phyloP scores from a whole-genome alignment of 2,113 vertebrate species.

The Eurystomus gularis region DNA sequence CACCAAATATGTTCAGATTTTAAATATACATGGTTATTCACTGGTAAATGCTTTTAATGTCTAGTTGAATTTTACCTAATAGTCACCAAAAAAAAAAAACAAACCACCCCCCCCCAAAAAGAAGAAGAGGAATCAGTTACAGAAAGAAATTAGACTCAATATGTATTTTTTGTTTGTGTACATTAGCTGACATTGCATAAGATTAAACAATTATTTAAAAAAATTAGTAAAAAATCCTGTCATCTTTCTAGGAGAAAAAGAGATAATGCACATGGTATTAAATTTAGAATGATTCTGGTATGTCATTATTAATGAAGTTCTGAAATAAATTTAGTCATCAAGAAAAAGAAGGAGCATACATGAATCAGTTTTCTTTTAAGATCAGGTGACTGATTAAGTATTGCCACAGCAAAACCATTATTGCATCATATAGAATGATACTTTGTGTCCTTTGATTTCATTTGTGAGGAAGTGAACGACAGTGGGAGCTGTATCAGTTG shows the following conservation, averaged over 20 bases:
- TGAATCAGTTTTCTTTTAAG: conserved; percentile 20
- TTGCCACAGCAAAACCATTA: not conserved
- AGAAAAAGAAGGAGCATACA: not conserved
- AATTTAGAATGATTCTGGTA: not conserved
- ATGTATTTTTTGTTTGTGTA: not conserved
- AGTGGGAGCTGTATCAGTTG: not conserved
- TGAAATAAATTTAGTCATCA: conserved; percentile 1
- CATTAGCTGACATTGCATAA: not conserved
- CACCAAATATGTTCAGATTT: not conserved
- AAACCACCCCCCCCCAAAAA: too few relatives aligned
- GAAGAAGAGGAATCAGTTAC: too few relatives aligned
- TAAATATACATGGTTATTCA: not conserved
- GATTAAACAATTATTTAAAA: not conserved
- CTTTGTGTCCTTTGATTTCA: not conserved
- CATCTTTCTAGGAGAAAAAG: not conserved
- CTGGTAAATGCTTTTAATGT: not conserved
- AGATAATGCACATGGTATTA: not conserved
- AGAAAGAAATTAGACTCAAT: not conserved
- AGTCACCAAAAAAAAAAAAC: not conserved
- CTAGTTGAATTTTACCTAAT: not conserved
- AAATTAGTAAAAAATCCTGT: not conserved
- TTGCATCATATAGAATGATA: not conserved
- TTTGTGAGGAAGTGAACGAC: not conserved
- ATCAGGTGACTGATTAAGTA: not conserved
- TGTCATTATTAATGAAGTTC: conserved; percentile 3